Evolutionary conservation across 2,113 vertebrate species (phyloP), one percentile per base, ranked within the genome.

Genomic region (Ranitomeya imitator): DNA sequence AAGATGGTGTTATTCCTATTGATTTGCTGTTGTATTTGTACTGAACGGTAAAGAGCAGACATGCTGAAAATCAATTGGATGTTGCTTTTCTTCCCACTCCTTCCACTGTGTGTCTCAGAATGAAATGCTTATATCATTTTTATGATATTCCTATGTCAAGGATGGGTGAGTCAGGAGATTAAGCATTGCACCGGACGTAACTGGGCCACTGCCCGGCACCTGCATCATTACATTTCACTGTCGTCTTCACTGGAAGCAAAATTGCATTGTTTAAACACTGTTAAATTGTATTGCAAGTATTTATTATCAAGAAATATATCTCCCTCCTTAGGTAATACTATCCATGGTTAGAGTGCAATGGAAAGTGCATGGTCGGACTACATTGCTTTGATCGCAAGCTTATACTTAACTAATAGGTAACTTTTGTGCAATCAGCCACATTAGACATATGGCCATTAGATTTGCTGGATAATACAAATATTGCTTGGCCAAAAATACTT

Each of bases 41-140:
- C 92, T 92, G 92, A 90, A 90, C 93, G 91, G 93, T 93, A 93
- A 93, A 93, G 90, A 93, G 90, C 90, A 92, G 92, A 86, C 91
- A 77, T 91, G 91, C 93, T 91, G 91, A 92, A 93, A 92, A 93
- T 94, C 93, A 93, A 92, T 94, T 2, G 91, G 83, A 90, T 90
- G 89, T 57, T 0, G 88, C 91, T 89, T 82, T 87, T 90, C 69
- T 78, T 85, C 65, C 74, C 85, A 37, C 89, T 92, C 90, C 90
- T 83, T 90, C 89, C 71, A 91, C 89, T 92, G 92, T 0, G 0
- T 91, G 59, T 0, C 88, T 90, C 90, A 15, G 52, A 92, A 93
- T 93, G 93, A 95, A 94, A 95, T 37, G 88, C 90, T 93, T 94
- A 90, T 91, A 94, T 95, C 94, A 93, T 93, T 94, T 95, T 94